phyloP scores from a whole-genome alignment of 2,888 invertebrate species.

The Muschampia plurimacula region DNA sequence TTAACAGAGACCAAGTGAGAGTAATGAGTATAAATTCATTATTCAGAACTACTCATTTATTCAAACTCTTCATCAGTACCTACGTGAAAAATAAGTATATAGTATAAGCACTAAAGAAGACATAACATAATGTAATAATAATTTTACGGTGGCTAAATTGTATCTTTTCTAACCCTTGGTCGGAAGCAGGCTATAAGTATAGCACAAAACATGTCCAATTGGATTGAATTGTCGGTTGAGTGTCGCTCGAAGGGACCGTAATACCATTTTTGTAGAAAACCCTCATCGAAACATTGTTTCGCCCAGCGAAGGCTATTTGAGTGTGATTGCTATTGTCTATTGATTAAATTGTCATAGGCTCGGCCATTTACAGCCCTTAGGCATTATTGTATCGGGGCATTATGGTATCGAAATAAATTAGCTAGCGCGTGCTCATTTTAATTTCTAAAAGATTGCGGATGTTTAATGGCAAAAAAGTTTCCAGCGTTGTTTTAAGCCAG shows the following conservation, averaged over 20 bases:
- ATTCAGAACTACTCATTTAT: too few relatives aligned
- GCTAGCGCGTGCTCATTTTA: neutral
- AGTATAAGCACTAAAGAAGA: neutral
- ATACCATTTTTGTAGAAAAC: conserved; percentile 74
- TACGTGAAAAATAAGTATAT: neutral
- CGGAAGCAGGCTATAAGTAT: conserved; percentile 57
- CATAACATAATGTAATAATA: conserved; percentile 1
- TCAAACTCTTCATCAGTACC: neutral
- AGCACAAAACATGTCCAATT: conserved; percentile 67
- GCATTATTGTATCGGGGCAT: conserved; percentile 23
- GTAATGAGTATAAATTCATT: too few relatives aligned
- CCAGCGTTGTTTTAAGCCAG: too few relatives aligned
- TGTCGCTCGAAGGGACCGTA: conserved; percentile 67
- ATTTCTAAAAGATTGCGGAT: neutral
- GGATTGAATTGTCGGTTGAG: conserved; percentile 71
- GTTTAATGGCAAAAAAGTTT: neutral
- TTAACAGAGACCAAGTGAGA: too few relatives aligned
- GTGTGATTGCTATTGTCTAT: conserved; percentile 68
- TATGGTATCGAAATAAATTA: neutral
- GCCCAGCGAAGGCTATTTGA: conserved; percentile 66
- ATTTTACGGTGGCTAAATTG: neutral
- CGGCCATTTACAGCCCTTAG: conserved; percentile 33
- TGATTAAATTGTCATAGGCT: conserved; percentile 59
- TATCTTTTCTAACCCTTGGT: conserved; percentile 52
- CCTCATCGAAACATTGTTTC: conserved; percentile 72